Conservation (phyloP, 2,797 vertebrate species). For the Pseudotriccus pelzelni region DNA sequence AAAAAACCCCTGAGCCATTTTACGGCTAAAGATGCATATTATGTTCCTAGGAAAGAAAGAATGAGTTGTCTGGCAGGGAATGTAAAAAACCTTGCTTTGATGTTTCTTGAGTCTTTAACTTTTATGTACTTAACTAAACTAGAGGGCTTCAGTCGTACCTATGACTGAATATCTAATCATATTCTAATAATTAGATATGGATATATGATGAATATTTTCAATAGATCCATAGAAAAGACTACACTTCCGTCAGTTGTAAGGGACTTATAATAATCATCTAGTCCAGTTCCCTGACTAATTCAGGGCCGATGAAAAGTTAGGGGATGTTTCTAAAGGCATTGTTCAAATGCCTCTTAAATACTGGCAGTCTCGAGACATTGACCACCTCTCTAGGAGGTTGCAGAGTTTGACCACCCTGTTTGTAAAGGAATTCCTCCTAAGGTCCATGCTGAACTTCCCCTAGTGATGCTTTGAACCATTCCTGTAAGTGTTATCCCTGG, state of each 20-base stretch:
- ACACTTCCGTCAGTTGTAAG: background rate
- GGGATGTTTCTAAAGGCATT: background rate
- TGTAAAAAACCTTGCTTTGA: background rate
- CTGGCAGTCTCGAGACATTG: background rate
- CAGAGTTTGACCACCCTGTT: background rate
- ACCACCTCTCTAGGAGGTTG: background rate
- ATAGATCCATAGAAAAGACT: background rate
- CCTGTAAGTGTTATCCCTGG: fast-evolving
- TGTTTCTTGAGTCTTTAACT: background rate
- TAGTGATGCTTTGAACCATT: background rate
- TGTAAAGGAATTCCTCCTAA: background rate
- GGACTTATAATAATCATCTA: background rate
- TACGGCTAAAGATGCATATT: background rate
- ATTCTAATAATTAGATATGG: background rate
- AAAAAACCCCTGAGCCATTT: background rate
- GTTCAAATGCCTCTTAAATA: background rate
- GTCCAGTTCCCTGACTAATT: background rate
- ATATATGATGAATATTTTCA: background rate
- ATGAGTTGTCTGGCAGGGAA: background rate
- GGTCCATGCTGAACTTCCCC: background rate
- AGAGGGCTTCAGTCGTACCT: background rate
- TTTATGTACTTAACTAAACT: background rate
- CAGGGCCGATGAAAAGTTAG: background rate
- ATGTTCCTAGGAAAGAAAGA: background rate
- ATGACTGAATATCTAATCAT: too few species aligned